Evolutionary conservation across 2,888 invertebrate genomes (phyloP).

Genomic region (Zygaena filipendulae): DNA sequence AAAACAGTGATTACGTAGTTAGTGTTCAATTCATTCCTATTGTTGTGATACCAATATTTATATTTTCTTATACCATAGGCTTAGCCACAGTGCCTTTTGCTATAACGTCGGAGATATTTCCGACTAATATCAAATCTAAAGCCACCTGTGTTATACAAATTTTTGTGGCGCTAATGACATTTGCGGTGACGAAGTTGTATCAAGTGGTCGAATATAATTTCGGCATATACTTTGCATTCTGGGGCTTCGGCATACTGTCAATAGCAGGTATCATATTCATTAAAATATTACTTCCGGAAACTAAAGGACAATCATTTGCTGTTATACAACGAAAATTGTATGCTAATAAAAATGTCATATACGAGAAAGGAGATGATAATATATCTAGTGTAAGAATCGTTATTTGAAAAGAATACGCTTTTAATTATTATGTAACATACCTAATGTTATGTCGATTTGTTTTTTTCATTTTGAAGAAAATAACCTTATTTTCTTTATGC

Average conservation of each 20-base stretch:
- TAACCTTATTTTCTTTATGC: no score
- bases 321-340: conserved; percentile 65
- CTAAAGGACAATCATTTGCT: conserved; percentile 70
- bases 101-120: conserved; percentile 72
- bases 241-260: conserved; percentile 62
- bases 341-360: conserved; percentile 39
- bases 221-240: conserved; percentile 64
- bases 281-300: conserved; percentile 64
- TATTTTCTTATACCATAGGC: conserved; percentile 71
- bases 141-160: conserved; percentile 73
- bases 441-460: no score
- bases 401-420: no score
- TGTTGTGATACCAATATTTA: conserved; percentile 68
- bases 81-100: conserved; percentile 73
- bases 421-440: no score
- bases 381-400: conserved; percentile 44
- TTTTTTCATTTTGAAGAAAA: no score
- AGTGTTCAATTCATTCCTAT: conserved; percentile 67
- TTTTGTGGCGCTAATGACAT: conserved; percentile 68
- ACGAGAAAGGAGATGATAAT: conserved; percentile 40
- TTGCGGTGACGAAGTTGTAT: conserved; percentile 68
- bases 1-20: conserved; percentile 47
- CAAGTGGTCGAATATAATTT: conserved; percentile 62
- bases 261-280: conserved; percentile 64
- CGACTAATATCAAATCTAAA: conserved; percentile 71